These are phyloP conservation scores for Karalla daura DNA, from an alignment of 2,797 vertebrate genomes.

Conservation along the genomic window DNA sequence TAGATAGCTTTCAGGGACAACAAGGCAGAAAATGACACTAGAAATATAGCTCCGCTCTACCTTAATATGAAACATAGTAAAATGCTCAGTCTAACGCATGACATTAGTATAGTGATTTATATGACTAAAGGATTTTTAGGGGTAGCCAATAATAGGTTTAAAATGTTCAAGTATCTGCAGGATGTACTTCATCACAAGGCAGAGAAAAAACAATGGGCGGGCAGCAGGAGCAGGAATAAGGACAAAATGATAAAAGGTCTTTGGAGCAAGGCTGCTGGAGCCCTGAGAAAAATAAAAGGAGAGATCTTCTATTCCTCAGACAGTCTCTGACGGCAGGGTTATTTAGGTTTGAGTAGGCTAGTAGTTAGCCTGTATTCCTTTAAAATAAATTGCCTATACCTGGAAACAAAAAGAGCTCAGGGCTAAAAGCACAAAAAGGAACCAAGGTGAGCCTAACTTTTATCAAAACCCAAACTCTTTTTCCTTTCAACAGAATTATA, in stretches of 20 bases:
- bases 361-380: conserved; percentile 15
- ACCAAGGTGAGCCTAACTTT: conserved; percentile 1
- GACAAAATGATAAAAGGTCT: conserved; percentile 38
- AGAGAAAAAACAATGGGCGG: conserved; percentile 13
- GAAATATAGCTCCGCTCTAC: background rate
- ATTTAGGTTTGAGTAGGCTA: conserved; percentile 28
- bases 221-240: conserved; percentile 14
- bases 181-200: conserved; percentile 23
- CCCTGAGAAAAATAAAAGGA: conserved; percentile 28
- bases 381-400: conserved; percentile 25
- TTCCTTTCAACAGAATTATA: background rate
- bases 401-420: too few relatives aligned
- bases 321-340: conserved; percentile 14
- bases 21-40: conserved; percentile 6
- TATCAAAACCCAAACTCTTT: background rate
- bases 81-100: background rate
- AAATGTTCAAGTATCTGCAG: conserved; percentile 2
- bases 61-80: background rate
- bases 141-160: background rate
- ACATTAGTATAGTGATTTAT: background rate
- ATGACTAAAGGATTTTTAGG: background rate
- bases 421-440: conserved; percentile 34
- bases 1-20: conserved; percentile 19
- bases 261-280: conserved; percentile 16
- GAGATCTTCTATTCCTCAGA: conserved; percentile 11